Evolutionary conservation across 2,888 invertebrate species (phyloP), one percentile per base, ranked within the genome.

Genomic region (Dynastes tityus): DNA sequence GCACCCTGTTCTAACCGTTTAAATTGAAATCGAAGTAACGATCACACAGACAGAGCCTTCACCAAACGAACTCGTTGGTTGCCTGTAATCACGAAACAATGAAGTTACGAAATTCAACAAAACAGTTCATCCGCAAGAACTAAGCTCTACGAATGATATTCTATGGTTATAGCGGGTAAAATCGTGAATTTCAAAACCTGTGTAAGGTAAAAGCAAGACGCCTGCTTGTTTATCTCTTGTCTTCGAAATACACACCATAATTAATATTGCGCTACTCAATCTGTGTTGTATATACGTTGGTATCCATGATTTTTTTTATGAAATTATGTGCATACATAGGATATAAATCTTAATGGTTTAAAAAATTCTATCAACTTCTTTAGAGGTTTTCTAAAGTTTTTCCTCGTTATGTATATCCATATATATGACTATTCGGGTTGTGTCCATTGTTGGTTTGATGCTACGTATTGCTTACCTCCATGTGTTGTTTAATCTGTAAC

Each of bases 101-200:
- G 74, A 77, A 40, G 78, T 81, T 80, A 81, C 80, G 81, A 81
- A 81, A 81, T 65, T 74, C 74, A 80, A 64, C 76, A 71, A 45
- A 70, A 79, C 78, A 67, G 75, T 74, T 79, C 80, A 77, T 78
- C 80, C 75, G 78, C n/a, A 16, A 65, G 16, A 55, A 16, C 16
- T n/a, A 16, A 11, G n/a, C 16, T 55, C 16, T 8, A 55, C 16
- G 53, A 55, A 55, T 45, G 45, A 45, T 16, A 16, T 55, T 55
- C n/a, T 55, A 55, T 13, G 53, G 16, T 55, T 55, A 55, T 55
- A 16, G 16, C 53, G 53, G 53, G 16, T 55, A 55, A 55, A n/a
- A 55, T 55, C 53, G 53, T 55, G 53, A 55, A 55, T 55, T 55
- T 55, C 53, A 55, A 55, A 55, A 55, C n/a, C 53, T 55, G n/a